Conservation (phyloP, 2,888 invertebrate genomes). For the Prenolepis imparis region DNA sequence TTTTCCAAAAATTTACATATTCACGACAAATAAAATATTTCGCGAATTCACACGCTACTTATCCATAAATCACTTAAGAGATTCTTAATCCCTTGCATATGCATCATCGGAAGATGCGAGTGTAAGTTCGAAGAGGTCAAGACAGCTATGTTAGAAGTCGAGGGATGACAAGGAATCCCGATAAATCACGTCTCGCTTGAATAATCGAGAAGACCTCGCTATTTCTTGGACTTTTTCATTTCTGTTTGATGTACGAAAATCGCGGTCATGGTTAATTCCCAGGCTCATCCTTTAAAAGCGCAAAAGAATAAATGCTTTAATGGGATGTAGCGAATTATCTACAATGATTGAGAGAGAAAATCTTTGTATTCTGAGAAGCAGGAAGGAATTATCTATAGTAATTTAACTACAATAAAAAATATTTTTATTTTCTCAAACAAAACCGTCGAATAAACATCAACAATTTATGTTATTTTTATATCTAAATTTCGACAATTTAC, state of each 20-base stretch:
- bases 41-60: not conserved
- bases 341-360: not conserved
- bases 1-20: not conserved
- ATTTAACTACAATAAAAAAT: not conserved
- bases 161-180: slow-evolving; percentile 57
- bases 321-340: slow-evolving; percentile 10
- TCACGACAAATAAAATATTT: not conserved
- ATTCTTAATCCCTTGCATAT: slow-evolving; percentile 13
- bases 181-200: slow-evolving; percentile 76
- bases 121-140: slow-evolving; percentile 28
- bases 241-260: slow-evolving; percentile 55
- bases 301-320: not conserved
- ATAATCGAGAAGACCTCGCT: slow-evolving; percentile 61
- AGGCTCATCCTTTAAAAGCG: slow-evolving; percentile 9
- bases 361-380: not conserved
- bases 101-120: slow-evolving; percentile 21
- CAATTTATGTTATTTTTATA: not conserved
- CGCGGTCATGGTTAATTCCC: slow-evolving; percentile 56
- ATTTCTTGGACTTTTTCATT: slow-evolving; percentile 58
- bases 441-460: not conserved
- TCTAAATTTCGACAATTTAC: not conserved
- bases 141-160: slow-evolving; percentile 8
- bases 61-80: not conserved
- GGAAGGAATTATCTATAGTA: not conserved
- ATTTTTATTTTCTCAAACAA: not conserved